A percentile compares a stretch with the other conserved stretches of the same genome.
These are phyloP conservation scores for Carabus problematicus DNA, from an alignment of 2,888 invertebrate species.

Conservation along the genomic window DNA sequence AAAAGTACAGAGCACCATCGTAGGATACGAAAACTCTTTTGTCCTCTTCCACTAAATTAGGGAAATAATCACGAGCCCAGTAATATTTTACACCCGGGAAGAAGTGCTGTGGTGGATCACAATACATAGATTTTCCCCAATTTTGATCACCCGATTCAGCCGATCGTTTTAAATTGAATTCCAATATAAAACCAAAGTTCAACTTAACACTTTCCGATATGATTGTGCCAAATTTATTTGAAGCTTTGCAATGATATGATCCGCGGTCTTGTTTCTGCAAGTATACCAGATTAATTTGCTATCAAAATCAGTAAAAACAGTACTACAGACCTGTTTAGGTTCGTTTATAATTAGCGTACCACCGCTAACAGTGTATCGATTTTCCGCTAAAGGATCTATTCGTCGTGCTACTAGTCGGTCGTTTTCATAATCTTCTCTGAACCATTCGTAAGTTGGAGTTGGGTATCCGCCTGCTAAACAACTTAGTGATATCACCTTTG, in stretches of 20 bases:
- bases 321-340: slow-evolving; percentile 68
- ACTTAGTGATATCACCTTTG: slow-evolving; percentile 75
- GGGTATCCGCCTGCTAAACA: slow-evolving; percentile 90
- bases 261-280: slow-evolving; percentile 77
- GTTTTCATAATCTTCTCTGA: slow-evolving; percentile 83
- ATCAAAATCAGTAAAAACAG: slow-evolving; percentile 2
- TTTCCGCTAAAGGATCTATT: slow-evolving; percentile 79
- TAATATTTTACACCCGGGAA: slow-evolving; percentile 78
- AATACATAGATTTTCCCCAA: slow-evolving; percentile 92
- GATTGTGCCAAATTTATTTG: slow-evolving; percentile 88
- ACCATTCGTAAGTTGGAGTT: slow-evolving; percentile 90
- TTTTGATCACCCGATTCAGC: slow-evolving; percentile 86
- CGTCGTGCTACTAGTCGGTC: slow-evolving; percentile 73
- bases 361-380: slow-evolving; percentile 86
- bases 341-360: slow-evolving; percentile 88
- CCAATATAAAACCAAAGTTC: slow-evolving; percentile 88
- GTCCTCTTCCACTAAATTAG: slow-evolving; percentile 93
- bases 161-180: slow-evolving; percentile 88
- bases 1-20: slow-evolving; percentile 94
- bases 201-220: slow-evolving; percentile 87
- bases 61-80: slow-evolving; percentile 90
- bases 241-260: slow-evolving; percentile 89
- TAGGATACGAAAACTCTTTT: slow-evolving; percentile 90
- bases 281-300: slow-evolving; percentile 20
- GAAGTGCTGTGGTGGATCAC: slow-evolving; percentile 92